Evolutionary conservation across 1,140 invertebrate genomes (phyloP).

Genomic region (Saxidomus purpurata): DNA sequence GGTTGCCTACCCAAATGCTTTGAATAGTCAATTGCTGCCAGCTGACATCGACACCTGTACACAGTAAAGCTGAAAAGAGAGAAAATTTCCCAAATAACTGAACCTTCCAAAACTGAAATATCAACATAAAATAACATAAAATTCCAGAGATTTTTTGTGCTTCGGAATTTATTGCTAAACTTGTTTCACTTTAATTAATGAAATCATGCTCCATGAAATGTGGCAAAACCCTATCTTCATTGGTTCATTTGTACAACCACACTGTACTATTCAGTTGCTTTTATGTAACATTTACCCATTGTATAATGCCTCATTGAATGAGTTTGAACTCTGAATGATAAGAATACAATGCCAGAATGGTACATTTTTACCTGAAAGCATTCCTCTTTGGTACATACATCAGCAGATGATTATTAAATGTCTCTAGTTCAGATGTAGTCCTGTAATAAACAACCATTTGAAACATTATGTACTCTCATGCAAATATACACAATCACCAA

Average conservation of each 20-base stretch:
- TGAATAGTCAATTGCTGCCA: slow-evolving; percentile 18
- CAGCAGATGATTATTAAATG: slow-evolving; percentile 33
- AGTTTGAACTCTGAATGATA: neutral
- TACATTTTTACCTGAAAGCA: slow-evolving; percentile 35
- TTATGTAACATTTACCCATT: no score
- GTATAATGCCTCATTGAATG: no score
- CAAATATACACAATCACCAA: no score
- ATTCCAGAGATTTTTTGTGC: no score
- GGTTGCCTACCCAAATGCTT: neutral
- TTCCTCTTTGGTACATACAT: slow-evolving; percentile 43
- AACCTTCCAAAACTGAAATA: neutral
- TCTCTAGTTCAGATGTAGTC: slow-evolving; percentile 49
- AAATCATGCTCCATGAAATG: no score
- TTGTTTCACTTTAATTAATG: no score
- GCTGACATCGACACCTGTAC: slow-evolving; percentile 5
- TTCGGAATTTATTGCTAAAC: no score
- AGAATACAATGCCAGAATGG: no score
- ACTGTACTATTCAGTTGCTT: no score
- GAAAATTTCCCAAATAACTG: neutral
- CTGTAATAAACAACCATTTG: slow-evolving; percentile 31
- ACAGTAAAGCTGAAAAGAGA: neutral
- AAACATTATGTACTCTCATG: neutral
- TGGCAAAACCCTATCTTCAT: no score
- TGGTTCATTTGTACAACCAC: no score
- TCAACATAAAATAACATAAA: no score